Conservation (phyloP, 2,113 vertebrate genomes). For the Rissa tridactyla region DNA sequence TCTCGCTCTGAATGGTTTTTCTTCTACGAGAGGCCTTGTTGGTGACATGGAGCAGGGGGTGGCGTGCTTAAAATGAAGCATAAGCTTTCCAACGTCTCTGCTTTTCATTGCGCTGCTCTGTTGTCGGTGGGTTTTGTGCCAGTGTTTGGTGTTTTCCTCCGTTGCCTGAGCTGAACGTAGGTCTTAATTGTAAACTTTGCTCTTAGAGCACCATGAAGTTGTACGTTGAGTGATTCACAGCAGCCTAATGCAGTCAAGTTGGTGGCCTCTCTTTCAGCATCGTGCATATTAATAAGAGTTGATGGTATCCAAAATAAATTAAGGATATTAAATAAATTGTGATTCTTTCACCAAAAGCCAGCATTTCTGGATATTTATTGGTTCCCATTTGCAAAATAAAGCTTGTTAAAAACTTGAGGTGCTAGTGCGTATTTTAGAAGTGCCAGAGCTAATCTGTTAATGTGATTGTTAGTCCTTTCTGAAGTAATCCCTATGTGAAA, state of each 20-base stretch:
- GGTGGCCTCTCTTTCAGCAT: not conserved
- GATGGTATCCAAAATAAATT: not conserved
- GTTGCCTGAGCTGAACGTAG: not conserved
- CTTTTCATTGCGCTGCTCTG: not conserved
- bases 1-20: not conserved
- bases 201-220: not conserved
- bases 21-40: not conserved
- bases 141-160: not conserved
- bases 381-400: not conserved
- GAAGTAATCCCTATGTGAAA: not conserved
- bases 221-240: not conserved
- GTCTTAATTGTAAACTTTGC: not conserved
- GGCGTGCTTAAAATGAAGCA: not conserved
- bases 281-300: not conserved
- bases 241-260: not conserved
- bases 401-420: not conserved
- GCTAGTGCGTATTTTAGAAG: not conserved
- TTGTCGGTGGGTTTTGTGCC: not conserved
- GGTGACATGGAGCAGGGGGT: not conserved
- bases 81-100: accelerated
- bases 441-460: not conserved
- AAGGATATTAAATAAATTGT: not conserved
- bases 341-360: not conserved
- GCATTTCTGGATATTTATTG: not conserved
- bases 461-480: not conserved